Evolutionary conservation across 2,797 vertebrate species (phyloP).

Genomic region (Valencia hispanica): DNA sequence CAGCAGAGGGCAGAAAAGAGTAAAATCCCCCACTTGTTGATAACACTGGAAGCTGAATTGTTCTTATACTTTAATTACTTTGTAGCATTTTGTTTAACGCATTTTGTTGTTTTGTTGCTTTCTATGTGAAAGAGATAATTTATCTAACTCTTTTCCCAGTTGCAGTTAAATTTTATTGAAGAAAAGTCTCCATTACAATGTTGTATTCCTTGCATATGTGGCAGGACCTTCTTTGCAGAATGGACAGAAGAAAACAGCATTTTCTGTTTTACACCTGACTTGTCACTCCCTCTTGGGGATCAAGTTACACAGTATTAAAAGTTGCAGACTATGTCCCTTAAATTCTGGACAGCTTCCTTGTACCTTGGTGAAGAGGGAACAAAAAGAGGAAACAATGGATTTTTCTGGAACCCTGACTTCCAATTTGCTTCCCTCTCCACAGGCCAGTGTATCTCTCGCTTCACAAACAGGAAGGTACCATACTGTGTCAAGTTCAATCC

Average conservation of each 20-base stretch:
- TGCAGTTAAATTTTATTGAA: not conserved
- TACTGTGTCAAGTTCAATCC: conserved; percentile 99
- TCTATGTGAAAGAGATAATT: not conserved
- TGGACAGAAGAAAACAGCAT: conserved; percentile 11
- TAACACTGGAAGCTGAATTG: conserved; percentile 1
- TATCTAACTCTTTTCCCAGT: conserved; percentile 6
- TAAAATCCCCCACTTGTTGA: conserved; percentile 54
- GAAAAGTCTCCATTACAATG: not conserved
- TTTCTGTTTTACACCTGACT: conserved; percentile 20
- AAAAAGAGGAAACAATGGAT: conserved; percentile 30
- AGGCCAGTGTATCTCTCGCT: conserved; percentile 95
- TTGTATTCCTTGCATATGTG: conserved; percentile 4
- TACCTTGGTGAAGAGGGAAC: conserved; percentile 16
- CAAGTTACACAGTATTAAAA: conserved; percentile 14
- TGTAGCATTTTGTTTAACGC: not conserved
- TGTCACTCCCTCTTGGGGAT: conserved; percentile 15
- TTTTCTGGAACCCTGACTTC: conserved; percentile 52
- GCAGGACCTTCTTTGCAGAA: conserved; percentile 15
- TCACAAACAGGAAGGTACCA: conserved; percentile 97
- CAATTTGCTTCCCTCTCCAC: conserved; percentile 39
- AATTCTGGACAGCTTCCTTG: conserved; percentile 25
- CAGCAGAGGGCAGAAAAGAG: conserved; percentile 76
- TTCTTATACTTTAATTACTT: not conserved
- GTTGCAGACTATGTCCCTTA: conserved; percentile 14
- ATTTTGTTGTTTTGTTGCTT: not conserved